Conservation (phyloP, 2,113 vertebrate species). For the Rattus rattus region DNA sequence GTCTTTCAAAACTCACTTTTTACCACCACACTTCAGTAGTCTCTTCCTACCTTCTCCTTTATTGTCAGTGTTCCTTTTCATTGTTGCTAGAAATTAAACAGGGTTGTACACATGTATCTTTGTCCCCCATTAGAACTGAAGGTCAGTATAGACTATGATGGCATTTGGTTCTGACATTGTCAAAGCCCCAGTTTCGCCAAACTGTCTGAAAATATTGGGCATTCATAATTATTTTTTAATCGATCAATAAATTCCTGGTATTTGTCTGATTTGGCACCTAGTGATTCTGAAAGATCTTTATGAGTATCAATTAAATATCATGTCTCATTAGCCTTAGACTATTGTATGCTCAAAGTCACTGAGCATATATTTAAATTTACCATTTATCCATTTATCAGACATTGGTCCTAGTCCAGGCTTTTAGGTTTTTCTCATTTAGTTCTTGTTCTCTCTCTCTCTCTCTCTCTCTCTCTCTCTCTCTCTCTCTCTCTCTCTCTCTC, state of each 20-base stretch:
- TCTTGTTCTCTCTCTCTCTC: no score
- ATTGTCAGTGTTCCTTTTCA: not conserved
- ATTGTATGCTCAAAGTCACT: not conserved
- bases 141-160: fast-evolving
- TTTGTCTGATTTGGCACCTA: not conserved
- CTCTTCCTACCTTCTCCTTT: not conserved
- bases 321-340: not conserved
- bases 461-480: no score
- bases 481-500: no score
- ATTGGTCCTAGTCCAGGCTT: not conserved
- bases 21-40: not conserved
- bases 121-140: not conserved
- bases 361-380: constrained; percentile 16
- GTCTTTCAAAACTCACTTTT: not conserved
- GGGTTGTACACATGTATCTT: not conserved
- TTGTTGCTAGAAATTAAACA: not conserved
- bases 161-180: not conserved
- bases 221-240: not conserved
- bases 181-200: not conserved
- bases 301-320: not conserved
- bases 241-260: not conserved
- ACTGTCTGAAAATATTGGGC: not conserved
- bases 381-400: not conserved
- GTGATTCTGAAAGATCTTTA: not conserved
- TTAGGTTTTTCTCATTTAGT: not conserved